phyloP scores from a whole-genome alignment of 2,797 vertebrate species.

The Tenualosa ilisha region DNA sequence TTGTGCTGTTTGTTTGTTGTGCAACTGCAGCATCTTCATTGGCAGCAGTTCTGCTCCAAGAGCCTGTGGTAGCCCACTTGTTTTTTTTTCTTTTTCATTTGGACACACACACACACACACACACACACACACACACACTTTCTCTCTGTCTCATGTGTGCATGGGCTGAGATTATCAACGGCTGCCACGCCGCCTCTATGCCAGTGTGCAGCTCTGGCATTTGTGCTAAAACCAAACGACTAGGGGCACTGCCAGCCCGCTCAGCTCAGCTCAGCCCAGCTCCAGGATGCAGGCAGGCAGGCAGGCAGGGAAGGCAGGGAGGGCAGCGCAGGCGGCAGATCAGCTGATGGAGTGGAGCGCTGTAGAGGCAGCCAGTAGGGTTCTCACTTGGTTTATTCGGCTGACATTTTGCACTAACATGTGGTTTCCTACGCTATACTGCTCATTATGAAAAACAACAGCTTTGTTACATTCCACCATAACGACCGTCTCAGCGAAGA shows the following conservation, averaged over 20 bases:
- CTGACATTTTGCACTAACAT: slow-evolving; percentile 52
- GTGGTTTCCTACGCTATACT: slow-evolving; percentile 58
- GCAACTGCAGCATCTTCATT: neutral
- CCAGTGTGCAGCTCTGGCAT: slow-evolving; percentile 48
- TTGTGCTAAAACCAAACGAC: slow-evolving; percentile 31
- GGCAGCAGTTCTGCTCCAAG: neutral
- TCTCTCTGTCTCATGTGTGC: slow-evolving; percentile 35
- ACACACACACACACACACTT: neutral
- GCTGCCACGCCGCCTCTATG: slow-evolving; percentile 29
- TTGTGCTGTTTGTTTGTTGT: neutral
- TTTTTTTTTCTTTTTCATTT: neutral
- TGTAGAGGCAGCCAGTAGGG: slow-evolving; percentile 47
- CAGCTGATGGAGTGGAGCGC: slow-evolving; percentile 43
- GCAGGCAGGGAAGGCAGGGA: neutral
- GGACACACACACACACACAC: neutral
- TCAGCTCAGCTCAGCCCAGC: slow-evolving; percentile 20
- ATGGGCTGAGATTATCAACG: slow-evolving; percentile 36
- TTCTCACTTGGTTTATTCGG: slow-evolving; percentile 52
- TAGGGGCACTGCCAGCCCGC: slow-evolving; percentile 14
- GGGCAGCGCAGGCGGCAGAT: slow-evolving; percentile 23
- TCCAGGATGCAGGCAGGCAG: neutral
- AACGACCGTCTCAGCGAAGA: slow-evolving; percentile 59
- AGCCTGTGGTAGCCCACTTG: neutral
- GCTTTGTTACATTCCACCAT: slow-evolving; percentile 43
- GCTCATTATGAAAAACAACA: slow-evolving; percentile 64